Evolutionary conservation across 2,888 invertebrate genomes (phyloP).

Genomic region (Stenoptilia bipunctidactyla): DNA sequence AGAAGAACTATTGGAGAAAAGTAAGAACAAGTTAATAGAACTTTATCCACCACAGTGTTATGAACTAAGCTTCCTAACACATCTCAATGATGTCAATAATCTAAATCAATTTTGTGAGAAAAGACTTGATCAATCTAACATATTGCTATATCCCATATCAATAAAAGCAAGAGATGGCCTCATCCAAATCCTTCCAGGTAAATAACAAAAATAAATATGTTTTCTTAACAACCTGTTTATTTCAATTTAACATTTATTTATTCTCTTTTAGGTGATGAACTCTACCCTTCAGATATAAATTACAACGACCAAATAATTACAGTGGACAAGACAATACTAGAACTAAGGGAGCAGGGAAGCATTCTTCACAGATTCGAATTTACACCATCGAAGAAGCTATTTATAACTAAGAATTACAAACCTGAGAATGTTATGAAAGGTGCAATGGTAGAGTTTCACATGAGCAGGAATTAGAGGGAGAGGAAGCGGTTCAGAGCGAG

Average conservation of each 20-base stretch:
- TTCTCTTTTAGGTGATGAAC: slow-evolving; percentile 58
- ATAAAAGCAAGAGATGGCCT: slow-evolving; percentile 71
- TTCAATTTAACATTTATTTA: not conserved
- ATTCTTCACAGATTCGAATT: slow-evolving; percentile 40
- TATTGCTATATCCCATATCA: slow-evolving; percentile 65
- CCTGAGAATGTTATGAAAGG: slow-evolving; percentile 54
- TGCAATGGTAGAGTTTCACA: slow-evolving; percentile 8
- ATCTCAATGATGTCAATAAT: slow-evolving; percentile 66
- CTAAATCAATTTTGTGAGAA: slow-evolving; percentile 71
- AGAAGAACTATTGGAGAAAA: slow-evolving; percentile 49
- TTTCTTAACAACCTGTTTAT: not conserved
- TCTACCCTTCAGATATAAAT: slow-evolving; percentile 53
- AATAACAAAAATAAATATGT: slow-evolving; percentile 1
- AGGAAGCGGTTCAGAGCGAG: too few species aligned
- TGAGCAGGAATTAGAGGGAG: slow-evolving; percentile 2
- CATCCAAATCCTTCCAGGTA: slow-evolving; percentile 74
- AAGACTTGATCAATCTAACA: slow-evolving; percentile 65
- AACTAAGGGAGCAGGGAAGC: slow-evolving; percentile 33
- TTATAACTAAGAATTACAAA: slow-evolving; percentile 39
- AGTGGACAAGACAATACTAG: slow-evolving; percentile 38
- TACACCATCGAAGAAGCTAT: slow-evolving; percentile 16
- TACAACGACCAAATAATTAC: slow-evolving; percentile 26
- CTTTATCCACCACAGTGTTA: slow-evolving; percentile 84
- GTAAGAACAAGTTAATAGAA: slow-evolving; percentile 39
- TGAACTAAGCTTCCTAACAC: slow-evolving; percentile 75